Conservation (phyloP, 2,797 vertebrate species). For the Lophura swinhoii region DNA sequence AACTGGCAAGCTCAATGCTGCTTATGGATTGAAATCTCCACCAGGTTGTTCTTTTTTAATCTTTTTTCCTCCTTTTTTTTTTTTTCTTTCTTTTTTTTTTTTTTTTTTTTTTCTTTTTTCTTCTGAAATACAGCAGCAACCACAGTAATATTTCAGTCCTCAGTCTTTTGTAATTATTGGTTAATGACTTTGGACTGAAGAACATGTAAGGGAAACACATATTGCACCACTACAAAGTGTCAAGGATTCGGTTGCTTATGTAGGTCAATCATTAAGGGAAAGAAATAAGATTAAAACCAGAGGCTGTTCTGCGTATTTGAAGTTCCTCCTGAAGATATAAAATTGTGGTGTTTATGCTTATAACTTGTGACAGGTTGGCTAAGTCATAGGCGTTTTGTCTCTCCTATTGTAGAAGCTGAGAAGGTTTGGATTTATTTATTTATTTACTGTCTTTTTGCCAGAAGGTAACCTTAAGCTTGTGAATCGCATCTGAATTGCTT, state of each 20-base stretch:
- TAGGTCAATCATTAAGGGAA: constrained; percentile 60
- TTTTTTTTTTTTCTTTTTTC: fast-evolving
- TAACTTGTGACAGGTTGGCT: constrained; percentile 44
- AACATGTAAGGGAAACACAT: constrained; percentile 46
- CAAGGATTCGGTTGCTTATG: constrained; percentile 37
- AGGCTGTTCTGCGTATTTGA: constrained; percentile 10
- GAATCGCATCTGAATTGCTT: not conserved
- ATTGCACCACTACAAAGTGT: constrained; percentile 34
- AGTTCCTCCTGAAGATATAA: constrained; percentile 28
- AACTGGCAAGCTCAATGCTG: constrained; percentile 64
- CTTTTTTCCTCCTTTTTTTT: not conserved
- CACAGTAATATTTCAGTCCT: not conserved
- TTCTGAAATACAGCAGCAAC: not conserved
- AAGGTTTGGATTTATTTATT: not conserved
- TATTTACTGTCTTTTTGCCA: too few relatives aligned
- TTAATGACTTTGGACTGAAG: not conserved
- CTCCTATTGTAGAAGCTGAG: not conserved
- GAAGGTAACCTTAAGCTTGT: not conserved
- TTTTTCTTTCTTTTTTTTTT: fast-evolving
- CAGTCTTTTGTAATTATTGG: not conserved
- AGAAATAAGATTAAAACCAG: constrained; percentile 49
- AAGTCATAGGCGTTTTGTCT: constrained; percentile 18
- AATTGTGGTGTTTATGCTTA: constrained; percentile 44
- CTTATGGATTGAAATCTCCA: constrained; percentile 74
- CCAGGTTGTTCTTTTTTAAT: constrained; percentile 50